Evolutionary conservation across 2,888 invertebrate species (phyloP), one percentile per base, ranked within the genome.

Genomic region (Pachymerium ferrugineum): DNA sequence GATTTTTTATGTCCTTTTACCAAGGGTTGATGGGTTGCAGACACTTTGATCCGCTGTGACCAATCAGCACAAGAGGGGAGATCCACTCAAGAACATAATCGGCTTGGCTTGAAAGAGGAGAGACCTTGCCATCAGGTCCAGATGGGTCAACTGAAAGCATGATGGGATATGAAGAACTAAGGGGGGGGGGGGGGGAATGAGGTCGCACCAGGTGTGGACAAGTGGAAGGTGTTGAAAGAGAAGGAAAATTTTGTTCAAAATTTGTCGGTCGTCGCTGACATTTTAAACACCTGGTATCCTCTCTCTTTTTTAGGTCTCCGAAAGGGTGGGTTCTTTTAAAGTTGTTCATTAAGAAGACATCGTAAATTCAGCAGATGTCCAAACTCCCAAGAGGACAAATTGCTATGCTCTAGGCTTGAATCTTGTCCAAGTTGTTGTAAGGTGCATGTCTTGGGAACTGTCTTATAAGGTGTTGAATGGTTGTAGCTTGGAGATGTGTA

Each of bases 21-120:
- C 47, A 22, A 5, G 47, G 47, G 47, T 19, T 54, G 47, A 54
- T 54, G 47, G 47, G 47, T 54, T 54, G 47, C 47, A 54, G 47
- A 54, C 47, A 54, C 47, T 54, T 54, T 54, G 47, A 54, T 54
- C 47, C 47, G 47, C 47, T 54, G 47, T 54, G 47, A 54, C 47
- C 47, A 54, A 54, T 54, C 47, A 54, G 47, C 47, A 54, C 19
- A 54, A 54, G 47, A 54, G 47, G 38, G 47, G 47, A 54, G 47
- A 54, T 54, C 47, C 47, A 54, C 47, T 54, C 47, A 54, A 54
- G 47, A 54, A 54, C 47, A 54, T 54, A 54, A 54, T 54, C 47
- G 47, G 47, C 47, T 54, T 54, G 47, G 47, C 47, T 54, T 54
- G 47, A 54, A 54, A 54, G 47, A 22, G 47, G 47, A 54, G n/a